Conservation (phyloP, 2,113 vertebrate genomes). For the Perca fluviatilis region DNA sequence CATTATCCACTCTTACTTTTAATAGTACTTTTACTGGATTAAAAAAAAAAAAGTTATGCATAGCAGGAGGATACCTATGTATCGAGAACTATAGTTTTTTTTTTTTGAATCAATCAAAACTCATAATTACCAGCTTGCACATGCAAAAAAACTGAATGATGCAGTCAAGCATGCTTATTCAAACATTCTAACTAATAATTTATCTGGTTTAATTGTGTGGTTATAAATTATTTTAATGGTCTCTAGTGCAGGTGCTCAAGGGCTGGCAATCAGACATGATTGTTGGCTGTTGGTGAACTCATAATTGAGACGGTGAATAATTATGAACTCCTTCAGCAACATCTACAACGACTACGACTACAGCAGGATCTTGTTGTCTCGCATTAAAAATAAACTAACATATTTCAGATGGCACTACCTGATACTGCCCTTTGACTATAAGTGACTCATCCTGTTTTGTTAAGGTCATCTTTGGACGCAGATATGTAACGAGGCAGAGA, state of each 20-base stretch:
- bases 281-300: background rate
- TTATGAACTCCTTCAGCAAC: background rate
- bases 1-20: background rate
- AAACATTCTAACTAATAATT: background rate
- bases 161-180: background rate
- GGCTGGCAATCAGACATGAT: conserved; percentile 43
- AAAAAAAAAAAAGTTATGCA: no score
- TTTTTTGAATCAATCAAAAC: background rate
- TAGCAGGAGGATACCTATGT: background rate
- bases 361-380: conserved; percentile 10
- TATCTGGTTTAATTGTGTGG: conserved; percentile 9
- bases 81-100: background rate
- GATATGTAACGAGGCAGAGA: conserved; percentile 34
- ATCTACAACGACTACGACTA: background rate
- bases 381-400: conserved; percentile 31
- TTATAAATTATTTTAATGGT: background rate
- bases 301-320: conserved; percentile 2
- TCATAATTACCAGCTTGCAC: background rate
- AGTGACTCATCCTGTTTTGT: conserved; percentile 64
- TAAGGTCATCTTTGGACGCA: conserved; percentile 64
- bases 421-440: conserved; percentile 53
- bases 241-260: conserved; percentile 5
- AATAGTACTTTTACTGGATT: no score
- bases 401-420: conserved; percentile 46
- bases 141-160: conserved; percentile 4